Percentiles rank a stretch among this genome's conserved stretches.
Evolutionary conservation across 1,140 invertebrate species (phyloP).

Genomic region (Anthonomus grandis): DNA sequence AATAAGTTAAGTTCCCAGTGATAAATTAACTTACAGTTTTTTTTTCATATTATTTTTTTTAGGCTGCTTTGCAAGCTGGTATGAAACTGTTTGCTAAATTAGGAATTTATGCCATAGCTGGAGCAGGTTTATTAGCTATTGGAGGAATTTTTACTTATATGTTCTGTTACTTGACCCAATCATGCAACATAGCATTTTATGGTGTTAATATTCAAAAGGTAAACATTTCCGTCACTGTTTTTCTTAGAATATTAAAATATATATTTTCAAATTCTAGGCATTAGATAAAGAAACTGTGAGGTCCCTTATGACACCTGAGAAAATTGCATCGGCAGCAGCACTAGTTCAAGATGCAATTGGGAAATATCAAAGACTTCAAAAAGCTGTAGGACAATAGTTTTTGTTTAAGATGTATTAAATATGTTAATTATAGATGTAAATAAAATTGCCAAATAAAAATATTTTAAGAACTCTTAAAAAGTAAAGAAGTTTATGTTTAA

Average conservation of each 20-base stretch:
- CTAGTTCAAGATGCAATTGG: constrained; percentile 62
- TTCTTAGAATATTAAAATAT: background rate
- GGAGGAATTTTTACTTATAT: constrained; percentile 53
- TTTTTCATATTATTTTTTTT: too few species aligned
- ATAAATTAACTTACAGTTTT: too few species aligned
- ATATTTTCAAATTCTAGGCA: constrained; percentile 1
- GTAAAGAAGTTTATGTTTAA: background rate
- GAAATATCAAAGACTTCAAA: constrained; percentile 60
- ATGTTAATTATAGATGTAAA: background rate
- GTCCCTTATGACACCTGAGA: constrained; percentile 53
- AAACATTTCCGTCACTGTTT: background rate
- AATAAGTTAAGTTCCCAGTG: too few species aligned
- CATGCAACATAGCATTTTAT: constrained; percentile 60
- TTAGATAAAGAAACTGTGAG: constrained; percentile 44
- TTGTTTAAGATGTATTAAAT: background rate
- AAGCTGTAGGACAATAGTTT: constrained; percentile 47
- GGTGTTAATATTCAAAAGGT: constrained; percentile 41
- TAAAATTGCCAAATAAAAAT: constrained; percentile 2
- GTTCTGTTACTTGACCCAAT: constrained; percentile 62
- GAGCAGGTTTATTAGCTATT: constrained; percentile 47
- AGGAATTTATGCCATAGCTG: constrained; percentile 57
- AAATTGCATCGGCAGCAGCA: constrained; percentile 57
- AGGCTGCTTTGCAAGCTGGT: constrained; percentile 43
- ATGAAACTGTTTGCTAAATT: constrained; percentile 47
- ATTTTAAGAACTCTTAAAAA: background rate